Base-by-base conservation (phyloP, 2,113 vertebrate species). In the Varanus salvator region DNA sequence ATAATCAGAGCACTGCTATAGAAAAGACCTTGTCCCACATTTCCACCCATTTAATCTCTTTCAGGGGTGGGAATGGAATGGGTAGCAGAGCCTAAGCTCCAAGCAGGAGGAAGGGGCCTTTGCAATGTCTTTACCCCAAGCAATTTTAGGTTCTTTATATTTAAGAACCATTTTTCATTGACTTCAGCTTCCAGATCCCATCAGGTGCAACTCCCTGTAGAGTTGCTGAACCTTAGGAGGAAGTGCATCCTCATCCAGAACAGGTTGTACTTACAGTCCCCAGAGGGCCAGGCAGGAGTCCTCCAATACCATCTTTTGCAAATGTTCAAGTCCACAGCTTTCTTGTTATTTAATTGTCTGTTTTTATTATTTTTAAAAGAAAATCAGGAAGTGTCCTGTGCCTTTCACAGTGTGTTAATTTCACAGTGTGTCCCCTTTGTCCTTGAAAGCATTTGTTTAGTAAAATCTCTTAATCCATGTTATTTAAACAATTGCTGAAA, bases 401-500 rank as follows among this genome's bases (percentile, higher is more conserved):
- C 91, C 84, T 92, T 77, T 91, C 31, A 19, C 60, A 88, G 72
- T 38, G 8, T 86, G 7, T 89, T 44, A 90, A 90, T 91, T 87
- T 48, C 7, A 8, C 85, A 44, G n/a, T 57, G 15, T 44, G 87
- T 74, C 80, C 68, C 25, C 88, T 71, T 91, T 88, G 60, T 90
- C 93, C 81, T 84, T 87, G 81, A 87, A 92, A 19, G 38, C 66
- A n/a, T 77, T 77, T 82, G 84, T 68, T 91, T 84, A 87, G 31
- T 87, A 75, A 90, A 85, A 80, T 91, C 86, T 91, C 93, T 87
- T 93, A 90, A 92, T 93, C 78, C 17, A 31, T 87, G 5, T 90
- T 91, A 14, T 89, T 57, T 90, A 0, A 89, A 64, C 86, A 92
- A 34, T 82, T 91, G 48, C n/a, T 94, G 87, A 89, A 92, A 93